A percentile compares a stretch with the other conserved stretches of the same genome.
Evolutionary conservation across 2,797 vertebrate genomes (phyloP).

Genomic region (Dallia pectoralis): DNA sequence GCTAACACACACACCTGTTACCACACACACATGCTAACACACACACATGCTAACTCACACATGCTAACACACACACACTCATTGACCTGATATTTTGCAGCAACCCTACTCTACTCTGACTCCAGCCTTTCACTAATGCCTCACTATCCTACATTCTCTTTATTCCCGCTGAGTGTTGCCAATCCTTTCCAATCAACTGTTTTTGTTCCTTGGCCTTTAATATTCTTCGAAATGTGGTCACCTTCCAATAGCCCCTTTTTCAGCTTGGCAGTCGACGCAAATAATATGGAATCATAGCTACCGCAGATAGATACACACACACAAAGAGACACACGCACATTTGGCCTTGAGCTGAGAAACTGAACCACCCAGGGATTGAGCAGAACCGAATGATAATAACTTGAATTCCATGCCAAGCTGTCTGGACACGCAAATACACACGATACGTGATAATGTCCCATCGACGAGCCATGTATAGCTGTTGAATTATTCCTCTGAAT

Average conservation of each 20-base stretch:
- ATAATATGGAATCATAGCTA: constrained; percentile 7
- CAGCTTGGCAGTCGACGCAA: neutral
- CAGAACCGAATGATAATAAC: neutral
- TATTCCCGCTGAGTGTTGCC: neutral
- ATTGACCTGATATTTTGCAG: constrained; percentile 33
- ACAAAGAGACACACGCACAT: constrained; percentile 6
- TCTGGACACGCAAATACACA: neutral
- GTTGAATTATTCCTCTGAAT: constrained; percentile 38
- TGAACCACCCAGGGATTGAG: neutral
- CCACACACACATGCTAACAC: too few species aligned
- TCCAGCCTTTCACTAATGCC: neutral
- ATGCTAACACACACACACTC: neutral
- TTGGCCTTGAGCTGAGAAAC: neutral
- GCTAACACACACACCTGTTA: too few species aligned
- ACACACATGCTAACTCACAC: too few species aligned
- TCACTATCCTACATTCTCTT: neutral
- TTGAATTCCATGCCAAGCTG: neutral
- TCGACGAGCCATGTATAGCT: constrained; percentile 30
- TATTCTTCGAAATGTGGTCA: neutral
- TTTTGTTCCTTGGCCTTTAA: constrained; percentile 16
- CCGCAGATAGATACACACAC: neutral
- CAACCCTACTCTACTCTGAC: neutral
- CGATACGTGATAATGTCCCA: constrained; percentile 23
- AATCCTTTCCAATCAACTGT: constrained; percentile 20
- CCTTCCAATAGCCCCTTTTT: neutral